Base-by-base conservation (phyloP, 2,113 vertebrate species). In the Nothobranchius kuhntae region DNA sequence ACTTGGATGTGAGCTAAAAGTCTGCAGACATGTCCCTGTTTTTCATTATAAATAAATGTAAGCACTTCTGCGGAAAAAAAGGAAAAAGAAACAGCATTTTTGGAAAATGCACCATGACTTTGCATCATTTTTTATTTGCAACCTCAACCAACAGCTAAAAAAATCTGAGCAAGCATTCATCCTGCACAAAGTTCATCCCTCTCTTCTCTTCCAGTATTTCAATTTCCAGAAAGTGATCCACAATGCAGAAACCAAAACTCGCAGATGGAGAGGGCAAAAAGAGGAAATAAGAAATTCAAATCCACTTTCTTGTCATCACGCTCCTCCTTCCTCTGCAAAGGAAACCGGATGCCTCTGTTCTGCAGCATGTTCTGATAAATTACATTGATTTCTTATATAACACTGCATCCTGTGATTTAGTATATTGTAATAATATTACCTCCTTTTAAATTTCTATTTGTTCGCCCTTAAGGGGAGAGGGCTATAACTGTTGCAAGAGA, bases 391-490 rank as follows among this genome's bases (percentile, higher is more conserved):
- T 89, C 82, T 90, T 86, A 88, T 78, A 82, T 84, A 80, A 85
- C 63, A 69, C 63, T 14, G 71, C 86, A 87, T 90, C 91, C 88
- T 87, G 86, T 77, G 75, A 78, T 63, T 68, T 80, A 82, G 82
- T 89, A 79, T 85, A 86, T 67, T 68, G 58, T 91, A 92, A 92
- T 90, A 89, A 73, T 87, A 92, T 92, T 91, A 91, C 44, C 76
- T 62, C 83, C 85, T 89, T 87, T 92, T 87, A 90, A 90, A 80
- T 90, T 88, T 88, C 83, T 71, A 76, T 80, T 69, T 77, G 60
- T 70, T 83, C 44, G 77, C 84, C 89, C 88, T 73, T 11, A 2
- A 68, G 51, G 71, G 47, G 71, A 78, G 76, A 54, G 36, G 78
- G 63, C 72, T 65, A 7, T 45, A 80, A 65, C 73, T 59, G 72